These are phyloP conservation scores for Tetanocera ferruginea DNA, from an alignment of 2,888 invertebrate species.

Conservation along the genomic window DNA sequence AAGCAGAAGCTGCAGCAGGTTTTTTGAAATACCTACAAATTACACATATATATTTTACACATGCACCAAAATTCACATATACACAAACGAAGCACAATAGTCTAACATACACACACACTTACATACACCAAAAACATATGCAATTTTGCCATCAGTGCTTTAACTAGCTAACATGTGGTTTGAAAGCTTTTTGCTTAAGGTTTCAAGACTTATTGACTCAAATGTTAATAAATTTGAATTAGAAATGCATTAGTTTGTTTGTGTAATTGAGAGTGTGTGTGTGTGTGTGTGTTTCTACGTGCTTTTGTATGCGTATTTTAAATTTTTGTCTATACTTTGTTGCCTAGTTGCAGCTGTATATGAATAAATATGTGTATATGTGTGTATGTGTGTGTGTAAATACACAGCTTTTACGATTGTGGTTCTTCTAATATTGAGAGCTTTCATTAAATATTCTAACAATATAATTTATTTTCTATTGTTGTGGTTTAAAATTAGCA, in stretches of 20 bases:
- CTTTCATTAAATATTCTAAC: background rate
- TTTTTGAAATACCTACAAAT: background rate
- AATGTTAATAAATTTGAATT: slow-evolving; percentile 36
- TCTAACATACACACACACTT: background rate
- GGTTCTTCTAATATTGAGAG: background rate
- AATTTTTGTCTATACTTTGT: background rate
- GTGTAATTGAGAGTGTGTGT: background rate
- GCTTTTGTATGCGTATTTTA: no score
- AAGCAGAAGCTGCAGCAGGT: background rate
- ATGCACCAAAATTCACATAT: slow-evolving; percentile 18
- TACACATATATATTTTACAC: background rate
- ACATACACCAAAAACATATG: background rate
- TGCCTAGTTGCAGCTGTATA: background rate
- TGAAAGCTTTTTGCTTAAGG: slow-evolving; percentile 8
- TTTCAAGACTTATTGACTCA: slow-evolving; percentile 31
- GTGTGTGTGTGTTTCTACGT: no score
- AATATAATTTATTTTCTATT: slow-evolving; percentile 13
- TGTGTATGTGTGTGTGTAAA: slow-evolving; percentile 9
- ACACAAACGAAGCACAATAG: background rate
- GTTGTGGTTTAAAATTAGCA: no score
- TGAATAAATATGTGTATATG: background rate
- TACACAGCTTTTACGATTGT: background rate
- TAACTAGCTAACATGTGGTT: background rate
- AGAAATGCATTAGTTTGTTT: background rate
- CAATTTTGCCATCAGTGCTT: background rate